These are phyloP conservation scores for Drosophila chauvacae DNA, from an alignment of 1,140 invertebrate genomes.

Conservation along the genomic window DNA sequence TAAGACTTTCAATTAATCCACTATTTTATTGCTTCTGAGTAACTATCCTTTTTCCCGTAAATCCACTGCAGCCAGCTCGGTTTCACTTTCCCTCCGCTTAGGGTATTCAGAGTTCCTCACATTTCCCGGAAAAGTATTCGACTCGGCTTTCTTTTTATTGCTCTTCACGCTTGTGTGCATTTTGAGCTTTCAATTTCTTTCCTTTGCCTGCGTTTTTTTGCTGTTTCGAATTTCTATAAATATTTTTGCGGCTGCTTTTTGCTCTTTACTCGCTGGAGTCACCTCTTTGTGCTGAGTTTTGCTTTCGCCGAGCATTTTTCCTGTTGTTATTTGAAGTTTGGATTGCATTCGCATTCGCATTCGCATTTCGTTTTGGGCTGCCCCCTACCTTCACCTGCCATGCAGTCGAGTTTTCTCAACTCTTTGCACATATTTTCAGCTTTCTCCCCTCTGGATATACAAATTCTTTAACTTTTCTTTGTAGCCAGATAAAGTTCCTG, in stretches of 20 bases:
- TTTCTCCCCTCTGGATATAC: constrained; percentile 7
- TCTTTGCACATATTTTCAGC: constrained; percentile 41
- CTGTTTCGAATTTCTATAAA: constrained; percentile 71
- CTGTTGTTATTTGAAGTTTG: constrained; percentile 54
- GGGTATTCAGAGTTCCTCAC: constrained; percentile 40
- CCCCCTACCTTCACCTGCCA: constrained; percentile 5
- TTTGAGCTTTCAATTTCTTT: constrained; percentile 63
- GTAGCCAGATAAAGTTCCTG: constrained; percentile 33
- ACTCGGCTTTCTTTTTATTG: constrained; percentile 45
- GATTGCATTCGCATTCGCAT: constrained; percentile 59
- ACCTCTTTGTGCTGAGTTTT: constrained; percentile 31
- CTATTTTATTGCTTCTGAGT: not conserved
- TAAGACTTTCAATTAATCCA: constrained; percentile 5
- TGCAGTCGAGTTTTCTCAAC: constrained; percentile 42
- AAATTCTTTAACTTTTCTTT: constrained; percentile 16
- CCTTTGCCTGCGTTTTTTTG: constrained; percentile 34
- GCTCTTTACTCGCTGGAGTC: constrained; percentile 27
- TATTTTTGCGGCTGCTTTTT: constrained; percentile 71
- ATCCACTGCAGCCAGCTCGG: too few species aligned
- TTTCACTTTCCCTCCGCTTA: constrained; percentile 6
- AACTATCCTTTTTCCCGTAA: not conserved
- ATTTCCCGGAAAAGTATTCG: constrained; percentile 1
- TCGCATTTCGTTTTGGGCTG: constrained; percentile 18
- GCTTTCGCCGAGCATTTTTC: constrained; percentile 20
- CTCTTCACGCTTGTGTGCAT: constrained; percentile 76